Evolutionary conservation across 1,140 invertebrate species (phyloP).

Genomic region (Trinorchestia longiramus): DNA sequence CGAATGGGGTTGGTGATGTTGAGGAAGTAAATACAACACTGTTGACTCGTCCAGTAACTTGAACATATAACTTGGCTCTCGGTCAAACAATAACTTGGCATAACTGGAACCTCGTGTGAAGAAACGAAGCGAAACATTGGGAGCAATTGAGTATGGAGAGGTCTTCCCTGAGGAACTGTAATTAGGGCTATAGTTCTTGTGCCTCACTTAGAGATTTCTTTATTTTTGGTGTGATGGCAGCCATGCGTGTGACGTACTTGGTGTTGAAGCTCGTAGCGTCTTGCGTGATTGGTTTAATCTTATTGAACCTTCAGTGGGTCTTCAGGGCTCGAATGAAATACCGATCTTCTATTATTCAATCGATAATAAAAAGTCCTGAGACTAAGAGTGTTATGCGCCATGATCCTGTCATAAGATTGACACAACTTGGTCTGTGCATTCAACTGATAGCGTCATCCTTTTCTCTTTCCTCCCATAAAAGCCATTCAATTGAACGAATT

Average conservation of each 20-base stretch:
- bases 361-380: neutral
- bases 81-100: neutral
- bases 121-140: neutral
- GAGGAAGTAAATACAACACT: neutral
- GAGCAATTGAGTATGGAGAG: slow-evolving; percentile 8
- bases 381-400: neutral
- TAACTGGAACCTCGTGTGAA: neutral
- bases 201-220: neutral
- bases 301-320: neutral
- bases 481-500: too few species aligned
- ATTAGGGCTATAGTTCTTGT: slow-evolving; percentile 8
- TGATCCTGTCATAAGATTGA: neutral
- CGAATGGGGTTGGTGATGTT: neutral
- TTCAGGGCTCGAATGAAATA: neutral
- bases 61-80: neutral
- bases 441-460: neutral
- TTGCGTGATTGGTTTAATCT: neutral
- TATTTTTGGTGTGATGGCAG: neutral
- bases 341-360: neutral
- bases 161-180: neutral
- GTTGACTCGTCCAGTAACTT: neutral
- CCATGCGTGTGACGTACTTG: slow-evolving; percentile 10
- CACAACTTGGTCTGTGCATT: neutral
- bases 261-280: neutral
- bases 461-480: neutral